A percentile compares a stretch with the other conserved stretches of the same genome.
These are phyloP conservation scores for Chrysolina haemoptera DNA, from an alignment of 2,888 invertebrate species.

Conservation along the genomic window DNA sequence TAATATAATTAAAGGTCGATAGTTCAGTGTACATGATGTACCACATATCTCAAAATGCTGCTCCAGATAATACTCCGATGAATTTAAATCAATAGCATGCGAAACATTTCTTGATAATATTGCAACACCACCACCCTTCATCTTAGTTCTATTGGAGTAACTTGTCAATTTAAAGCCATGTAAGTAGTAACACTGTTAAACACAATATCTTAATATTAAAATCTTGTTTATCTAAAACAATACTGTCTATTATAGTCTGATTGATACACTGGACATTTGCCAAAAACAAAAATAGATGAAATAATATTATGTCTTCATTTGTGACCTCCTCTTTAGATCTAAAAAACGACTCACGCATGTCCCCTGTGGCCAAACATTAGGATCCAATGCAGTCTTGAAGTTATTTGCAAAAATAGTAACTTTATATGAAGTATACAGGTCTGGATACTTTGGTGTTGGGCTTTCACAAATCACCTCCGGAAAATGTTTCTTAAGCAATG, in stretches of 20 bases:
- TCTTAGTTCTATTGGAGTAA: too few relatives aligned
- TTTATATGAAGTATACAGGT: background rate
- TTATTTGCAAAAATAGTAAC: background rate
- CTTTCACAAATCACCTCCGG: background rate
- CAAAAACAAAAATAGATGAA: background rate
- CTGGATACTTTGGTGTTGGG: background rate
- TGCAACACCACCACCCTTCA: too few relatives aligned
- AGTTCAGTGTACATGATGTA: too few relatives aligned
- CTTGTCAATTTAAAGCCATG: too few relatives aligned
- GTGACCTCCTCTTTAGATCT: background rate
- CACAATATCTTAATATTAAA: background rate
- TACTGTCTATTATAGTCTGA: background rate
- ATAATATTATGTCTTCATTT: background rate
- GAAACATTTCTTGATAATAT: too few relatives aligned
- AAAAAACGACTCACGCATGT: background rate
- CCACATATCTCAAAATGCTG: too few relatives aligned
- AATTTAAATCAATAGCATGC: too few relatives aligned
- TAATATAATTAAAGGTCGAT: too few relatives aligned
- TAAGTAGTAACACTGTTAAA: background rate
- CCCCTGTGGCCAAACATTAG: too few relatives aligned
- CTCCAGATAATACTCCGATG: too few relatives aligned
- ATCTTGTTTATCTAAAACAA: background rate
- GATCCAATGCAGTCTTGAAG: background rate
- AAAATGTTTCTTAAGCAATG: background rate
- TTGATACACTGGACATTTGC: background rate